These are phyloP conservation scores for Charadrius vociferus DNA, from an alignment of 2,113 vertebrate genomes.

Conservation along the genomic window DNA sequence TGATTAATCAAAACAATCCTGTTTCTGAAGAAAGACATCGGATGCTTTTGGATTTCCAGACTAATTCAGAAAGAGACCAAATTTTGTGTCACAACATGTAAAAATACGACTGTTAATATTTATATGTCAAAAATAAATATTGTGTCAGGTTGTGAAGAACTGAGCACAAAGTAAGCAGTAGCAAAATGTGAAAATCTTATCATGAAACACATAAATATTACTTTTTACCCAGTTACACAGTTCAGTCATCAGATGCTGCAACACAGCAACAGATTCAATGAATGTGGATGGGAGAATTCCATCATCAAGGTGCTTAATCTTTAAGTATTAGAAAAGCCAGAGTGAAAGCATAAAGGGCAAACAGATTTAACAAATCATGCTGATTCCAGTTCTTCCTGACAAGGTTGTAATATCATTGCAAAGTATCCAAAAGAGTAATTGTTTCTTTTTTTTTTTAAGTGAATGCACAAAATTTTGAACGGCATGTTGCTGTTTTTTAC, in stretches of 20 bases:
- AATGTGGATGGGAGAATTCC: background rate
- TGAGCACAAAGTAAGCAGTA: background rate
- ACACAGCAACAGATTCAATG: background rate
- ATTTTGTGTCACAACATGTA: constrained; percentile 42
- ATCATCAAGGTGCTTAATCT: background rate
- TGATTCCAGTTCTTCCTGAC: background rate
- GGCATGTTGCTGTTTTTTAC: background rate
- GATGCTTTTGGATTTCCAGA: background rate
- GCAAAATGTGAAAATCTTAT: background rate
- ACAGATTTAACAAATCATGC: background rate
- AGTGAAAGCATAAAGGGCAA: background rate
- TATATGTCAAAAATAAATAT: constrained; percentile 45
- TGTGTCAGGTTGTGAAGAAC: constrained; percentile 25
- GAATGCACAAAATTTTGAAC: background rate
- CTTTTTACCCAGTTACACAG: background rate
- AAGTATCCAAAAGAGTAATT: background rate
- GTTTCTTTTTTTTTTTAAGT: background rate
- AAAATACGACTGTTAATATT: constrained; percentile 15
- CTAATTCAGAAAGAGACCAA: constrained; percentile 11
- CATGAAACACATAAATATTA: background rate
- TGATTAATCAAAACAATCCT: constrained; percentile 24
- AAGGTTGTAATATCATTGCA: background rate
- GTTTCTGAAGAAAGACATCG: background rate
- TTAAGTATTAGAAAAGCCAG: background rate
- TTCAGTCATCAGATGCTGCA: background rate